Evolutionary conservation across 1,140 invertebrate species (phyloP).

Genomic region (Bombus pyrosoma): DNA sequence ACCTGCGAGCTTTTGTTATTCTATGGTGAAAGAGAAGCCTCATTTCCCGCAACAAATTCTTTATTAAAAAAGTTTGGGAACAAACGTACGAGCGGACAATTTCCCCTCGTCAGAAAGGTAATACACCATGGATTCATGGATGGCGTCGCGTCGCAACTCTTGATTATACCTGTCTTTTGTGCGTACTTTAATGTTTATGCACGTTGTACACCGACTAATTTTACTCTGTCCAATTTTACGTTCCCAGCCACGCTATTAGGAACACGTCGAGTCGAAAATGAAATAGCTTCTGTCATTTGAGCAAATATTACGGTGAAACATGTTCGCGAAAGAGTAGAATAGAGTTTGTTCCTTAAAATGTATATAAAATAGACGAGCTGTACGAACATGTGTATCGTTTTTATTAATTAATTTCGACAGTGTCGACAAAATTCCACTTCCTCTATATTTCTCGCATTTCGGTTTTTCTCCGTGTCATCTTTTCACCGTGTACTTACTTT

Average conservation of each 20-base stretch:
- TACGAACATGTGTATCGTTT: no score
- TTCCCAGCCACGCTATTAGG: background rate
- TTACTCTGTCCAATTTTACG: background rate
- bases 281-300: background rate
- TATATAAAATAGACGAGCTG: no score
- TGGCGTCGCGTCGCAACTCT: slow-evolving; percentile 9
- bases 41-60: slow-evolving; percentile 53
- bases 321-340: background rate
- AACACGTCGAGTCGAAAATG: slow-evolving; percentile 6
- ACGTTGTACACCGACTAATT: slow-evolving; percentile 1
- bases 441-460: no score
- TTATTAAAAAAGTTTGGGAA: slow-evolving; percentile 58
- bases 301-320: no score
- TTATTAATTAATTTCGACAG: no score
- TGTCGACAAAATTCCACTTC: no score
- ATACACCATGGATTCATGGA: slow-evolving; percentile 44
- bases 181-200: slow-evolving; percentile 36
- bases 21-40: slow-evolving; percentile 35
- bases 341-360: background rate
- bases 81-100: slow-evolving; percentile 30
- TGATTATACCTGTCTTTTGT: slow-evolving; percentile 37
- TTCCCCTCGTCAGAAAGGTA: slow-evolving; percentile 27
- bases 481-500: no score
- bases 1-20: slow-evolving; percentile 40
- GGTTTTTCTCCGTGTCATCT: no score